Base-by-base conservation (phyloP, 2,888 invertebrate species). In the Oasisia sp. region DNA sequence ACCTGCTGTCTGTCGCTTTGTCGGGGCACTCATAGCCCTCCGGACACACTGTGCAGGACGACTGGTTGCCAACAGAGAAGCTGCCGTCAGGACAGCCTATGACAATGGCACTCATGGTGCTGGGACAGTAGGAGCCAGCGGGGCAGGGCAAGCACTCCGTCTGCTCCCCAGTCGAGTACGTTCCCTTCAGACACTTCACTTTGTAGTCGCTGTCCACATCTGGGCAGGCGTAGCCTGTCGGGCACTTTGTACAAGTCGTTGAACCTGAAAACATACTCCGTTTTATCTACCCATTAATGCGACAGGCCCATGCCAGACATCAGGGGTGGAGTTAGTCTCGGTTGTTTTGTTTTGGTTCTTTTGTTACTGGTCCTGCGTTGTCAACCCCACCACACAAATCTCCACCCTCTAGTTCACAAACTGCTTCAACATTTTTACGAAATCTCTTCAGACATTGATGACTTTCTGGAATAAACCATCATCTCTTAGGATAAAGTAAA, bases 141-240 rank as follows among this genome's bases (percentile, higher is more conserved):
- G 95, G 95, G 92, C 96, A 96, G n/a, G 92, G 89, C 0, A 95
- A 95, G 92, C 96, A 96, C 0, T 93, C 91, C 3, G 94, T 93
- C 93, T 95, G 95, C 91, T 95, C 95, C 0, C 95, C 95, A 1
- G 94, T 92, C 8, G 96, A 95, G 92, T 95, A 96, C 0, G 94
- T 94, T 89, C 96, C 96, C 44, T 93, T 92, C 0, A 92, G 91
- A 94, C 96, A 96, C 0, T 95, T 95, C 19, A 94, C 38, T 95
- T 93, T 94, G 74, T 93, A 94, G 93, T 94, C 94, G 12, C 93
- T 93, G 91, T 92, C 93, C 1, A 93, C 92, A 90, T 93, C 93
- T 27, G 95, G 95, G 93, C 96, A 96, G 91, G 95, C 95, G 32
- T 94, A 94, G 27, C 96, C 96, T 1, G 92, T 92, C 0, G 95